Base-by-base conservation (phyloP, 2,113 vertebrate genomes). In the Orcinus orca region DNA sequence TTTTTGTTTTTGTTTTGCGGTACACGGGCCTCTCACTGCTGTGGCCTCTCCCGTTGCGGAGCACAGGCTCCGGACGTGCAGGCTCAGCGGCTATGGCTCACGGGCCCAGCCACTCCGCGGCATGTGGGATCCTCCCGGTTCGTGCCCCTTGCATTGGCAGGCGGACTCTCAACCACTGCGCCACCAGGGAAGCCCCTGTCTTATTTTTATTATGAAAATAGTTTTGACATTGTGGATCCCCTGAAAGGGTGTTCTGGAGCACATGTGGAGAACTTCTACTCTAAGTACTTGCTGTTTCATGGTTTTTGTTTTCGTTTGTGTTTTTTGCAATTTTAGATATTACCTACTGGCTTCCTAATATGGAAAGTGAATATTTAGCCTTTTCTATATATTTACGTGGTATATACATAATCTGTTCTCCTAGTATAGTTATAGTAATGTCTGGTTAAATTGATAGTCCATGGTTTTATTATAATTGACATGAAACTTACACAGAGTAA, bases 141-240 rank as follows among this genome's bases (percentile, higher is more conserved):
- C 44, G 44, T 6, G 44, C 1, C 44, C 44, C 44, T 7, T 44
- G 44, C 44, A 44, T 44, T 8, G 44, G 44, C 44, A 44, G 44
- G 44, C 44, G 8, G 44, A 44, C 44, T 44, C 44, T 44, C 44
- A 44, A 44, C 44, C 44, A 44, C 44, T 44, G 44, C 44, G 44
- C 44, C 44, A 47, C 44, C 44, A 2, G 44, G 44, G 44, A 47
- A 10, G 44, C 44, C 44, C 44, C 44, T 47, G 4, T 68, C n/a
- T 91, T 74, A 76, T 36, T 93, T 96, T 92, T 80, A 41, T 90
- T 74, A 41, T 31, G 60, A 74, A 38, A 82, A 60, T 91, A 26
- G 15, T 41, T 63, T 80, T 73, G 63, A 81, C 44, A 23, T 65
- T 58, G 5, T 38, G 23, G 41, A 36, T 33, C 7, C 38, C 25